phyloP scores from a whole-genome alignment of 2,888 invertebrate genomes.

The Orthosia gracilis region DNA sequence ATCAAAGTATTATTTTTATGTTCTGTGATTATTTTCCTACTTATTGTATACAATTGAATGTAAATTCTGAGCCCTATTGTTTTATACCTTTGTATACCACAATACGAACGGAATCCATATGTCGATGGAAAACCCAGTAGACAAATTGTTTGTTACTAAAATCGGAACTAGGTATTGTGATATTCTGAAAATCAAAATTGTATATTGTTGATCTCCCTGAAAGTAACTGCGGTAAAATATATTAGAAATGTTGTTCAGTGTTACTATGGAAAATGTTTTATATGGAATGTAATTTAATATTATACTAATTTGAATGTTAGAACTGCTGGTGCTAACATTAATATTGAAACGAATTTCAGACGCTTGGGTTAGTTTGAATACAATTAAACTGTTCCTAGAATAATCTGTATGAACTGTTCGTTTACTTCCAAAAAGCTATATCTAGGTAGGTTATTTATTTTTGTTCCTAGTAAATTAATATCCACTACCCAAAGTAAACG shows the following conservation, averaged over 20 bases:
- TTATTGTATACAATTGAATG: slow-evolving; percentile 14
- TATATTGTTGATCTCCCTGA: not conserved
- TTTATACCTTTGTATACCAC: not conserved
- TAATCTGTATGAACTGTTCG: not conserved
- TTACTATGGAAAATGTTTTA: not conserved
- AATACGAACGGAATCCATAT: not conserved
- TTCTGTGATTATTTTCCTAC: slow-evolving; percentile 27
- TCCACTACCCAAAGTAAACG: not conserved
- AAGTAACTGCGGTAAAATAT: not conserved
- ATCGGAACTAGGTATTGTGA: not conserved
- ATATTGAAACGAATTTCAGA: not conserved
- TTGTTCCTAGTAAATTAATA: not conserved
- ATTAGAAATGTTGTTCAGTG: not conserved
- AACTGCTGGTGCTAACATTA: not conserved
- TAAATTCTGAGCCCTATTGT: slow-evolving; percentile 23
- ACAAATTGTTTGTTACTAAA: slow-evolving; percentile 25
- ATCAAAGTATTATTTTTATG: slow-evolving; percentile 26
- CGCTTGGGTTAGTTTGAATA: not conserved
- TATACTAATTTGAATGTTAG: not conserved
- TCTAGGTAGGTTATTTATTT: not conserved
- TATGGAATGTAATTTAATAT: too few relatives aligned
- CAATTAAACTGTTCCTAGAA: not conserved
- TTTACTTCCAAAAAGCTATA: not conserved
- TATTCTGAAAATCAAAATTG: slow-evolving; percentile 15
- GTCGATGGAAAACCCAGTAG: slow-evolving; percentile 24